Conservation (phyloP, 2,797 vertebrate species). For the Sebastes oblongus region DNA sequence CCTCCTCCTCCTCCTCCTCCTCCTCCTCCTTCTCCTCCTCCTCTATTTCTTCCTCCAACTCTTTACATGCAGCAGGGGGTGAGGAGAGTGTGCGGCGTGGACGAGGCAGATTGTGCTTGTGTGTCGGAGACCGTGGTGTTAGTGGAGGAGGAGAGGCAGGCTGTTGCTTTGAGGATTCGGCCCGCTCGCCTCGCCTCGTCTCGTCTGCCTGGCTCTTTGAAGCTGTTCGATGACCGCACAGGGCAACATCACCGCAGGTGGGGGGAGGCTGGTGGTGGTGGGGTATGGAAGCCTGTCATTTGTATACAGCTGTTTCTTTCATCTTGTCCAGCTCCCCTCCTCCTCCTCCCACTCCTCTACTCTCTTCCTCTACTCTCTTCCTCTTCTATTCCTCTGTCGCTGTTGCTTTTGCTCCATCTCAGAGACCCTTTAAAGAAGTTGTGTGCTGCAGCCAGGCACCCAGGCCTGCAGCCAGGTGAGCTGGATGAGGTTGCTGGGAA, state of each 20-base stretch:
- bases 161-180: slow-evolving; percentile 77
- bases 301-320: slow-evolving; percentile 88
- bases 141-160: slow-evolving; percentile 59
- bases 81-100: slow-evolving; percentile 42
- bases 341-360: slow-evolving; percentile 45
- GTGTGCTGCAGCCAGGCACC: slow-evolving; percentile 26
- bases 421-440: slow-evolving; percentile 53
- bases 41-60: slow-evolving; percentile 28
- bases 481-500: slow-evolving; percentile 27
- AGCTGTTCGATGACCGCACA: slow-evolving; percentile 84
- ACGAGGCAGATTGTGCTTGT: slow-evolving; percentile 61
- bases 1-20: neutral
- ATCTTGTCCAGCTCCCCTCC: slow-evolving; percentile 66
- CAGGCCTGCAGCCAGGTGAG: slow-evolving; percentile 33
- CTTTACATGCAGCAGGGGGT: slow-evolving; percentile 31
- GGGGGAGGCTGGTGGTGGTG: slow-evolving; percentile 31
- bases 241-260: slow-evolving; percentile 73
- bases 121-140: slow-evolving; percentile 63
- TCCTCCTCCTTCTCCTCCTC: neutral
- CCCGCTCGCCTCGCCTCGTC: slow-evolving; percentile 61
- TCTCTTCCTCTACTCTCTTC: slow-evolving; percentile 48
- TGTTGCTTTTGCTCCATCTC: slow-evolving; percentile 40
- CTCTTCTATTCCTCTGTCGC: slow-evolving; percentile 45
- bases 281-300: slow-evolving; percentile 78
- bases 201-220: slow-evolving; percentile 79